These are phyloP conservation scores for Trichogramma dendrolimi DNA, from an alignment of 2,888 invertebrate species.

Conservation along the genomic window DNA sequence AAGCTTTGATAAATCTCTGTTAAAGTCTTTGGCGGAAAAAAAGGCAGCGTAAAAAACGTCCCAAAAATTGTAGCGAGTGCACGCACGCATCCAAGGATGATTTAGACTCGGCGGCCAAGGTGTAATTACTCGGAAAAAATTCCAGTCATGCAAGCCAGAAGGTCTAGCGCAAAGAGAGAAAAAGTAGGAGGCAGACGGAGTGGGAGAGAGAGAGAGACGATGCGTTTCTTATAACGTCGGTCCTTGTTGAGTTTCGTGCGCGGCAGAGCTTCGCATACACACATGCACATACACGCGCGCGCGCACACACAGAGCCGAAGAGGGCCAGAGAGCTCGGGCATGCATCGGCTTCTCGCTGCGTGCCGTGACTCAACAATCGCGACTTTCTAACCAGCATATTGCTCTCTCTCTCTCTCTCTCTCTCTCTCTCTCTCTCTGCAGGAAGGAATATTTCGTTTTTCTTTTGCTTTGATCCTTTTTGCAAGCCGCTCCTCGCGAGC, in stretches of 20 bases:
- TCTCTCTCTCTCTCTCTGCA: background rate
- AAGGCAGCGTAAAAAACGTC: background rate
- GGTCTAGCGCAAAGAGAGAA: background rate
- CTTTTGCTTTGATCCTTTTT: no score
- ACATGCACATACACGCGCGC: no score
- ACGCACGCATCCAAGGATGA: conserved; percentile 36
- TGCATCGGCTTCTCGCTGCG: conserved; percentile 37
- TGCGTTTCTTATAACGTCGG: conserved; percentile 3
- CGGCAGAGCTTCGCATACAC: background rate
- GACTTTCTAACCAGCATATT: background rate
- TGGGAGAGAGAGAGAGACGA: conserved; percentile 2
- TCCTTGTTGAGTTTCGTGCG: conserved; percentile 41
- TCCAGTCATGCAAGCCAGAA: conserved; percentile 41
- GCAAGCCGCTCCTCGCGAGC: no score
- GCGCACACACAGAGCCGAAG: no score
- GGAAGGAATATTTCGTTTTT: conserved; percentile 4
- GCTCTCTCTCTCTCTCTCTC: background rate
- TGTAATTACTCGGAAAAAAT: conserved; percentile 48
- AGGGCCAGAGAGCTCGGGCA: background rate
- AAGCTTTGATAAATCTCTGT: conserved; percentile 32
- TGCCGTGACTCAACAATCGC: conserved; percentile 42
- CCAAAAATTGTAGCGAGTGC: conserved; percentile 19
- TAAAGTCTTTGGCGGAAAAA: conserved; percentile 22
- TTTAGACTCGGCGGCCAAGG: conserved; percentile 38
- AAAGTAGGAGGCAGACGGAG: background rate